Base-by-base conservation (phyloP, 2,797 vertebrate genomes). In the Ciconia nigra region DNA sequence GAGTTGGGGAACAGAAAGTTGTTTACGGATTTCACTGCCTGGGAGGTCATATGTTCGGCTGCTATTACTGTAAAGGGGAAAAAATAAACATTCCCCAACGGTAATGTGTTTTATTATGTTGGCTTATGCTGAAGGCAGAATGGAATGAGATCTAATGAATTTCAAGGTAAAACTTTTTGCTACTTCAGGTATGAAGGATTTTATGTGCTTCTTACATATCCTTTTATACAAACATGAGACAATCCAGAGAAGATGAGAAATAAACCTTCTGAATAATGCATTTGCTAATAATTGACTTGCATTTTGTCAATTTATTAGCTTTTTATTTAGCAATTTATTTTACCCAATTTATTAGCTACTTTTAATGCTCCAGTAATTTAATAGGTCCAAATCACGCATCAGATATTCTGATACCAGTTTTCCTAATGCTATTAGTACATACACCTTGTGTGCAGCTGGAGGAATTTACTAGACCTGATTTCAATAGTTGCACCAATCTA, bases 21-120 rank as follows among this genome's bases (percentile, higher is more conserved):
- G 15, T 22, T 61, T 6, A 4, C 31, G 73, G 24, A 29, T 86
- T 80, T 54, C 13, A 3, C 9, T 41, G 35, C 21, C 10, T 28
- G 24, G 24, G 42, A 28, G 37, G 10, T 28, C 29, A 2, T 16
- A 10, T 1, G 0, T 77, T 39, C 4, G 1, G 37, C 47, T 84
- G 33, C 22, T 54, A 1, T 26, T 37, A 4, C 37, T 37, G 8
- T 28, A 29, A 49, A 69, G 25, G 10, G 15, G 10, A 1, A 4
- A 33, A 67, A 70, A 37, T 2, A 47, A 69, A 9, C 21, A 7
- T 31, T 51, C 54, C 17, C 25, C 46, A 29, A 0, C 5, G 49
- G 5, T 44, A 25, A 57, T 9, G 70, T 58, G 10, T 9, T 58
- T 25, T 72, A 10, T 31, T 35, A 7, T 8, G 3, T 63, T 63